These are phyloP conservation scores for Opisthograptis luteolata DNA, from an alignment of 2,888 invertebrate species.

Conservation along the genomic window DNA sequence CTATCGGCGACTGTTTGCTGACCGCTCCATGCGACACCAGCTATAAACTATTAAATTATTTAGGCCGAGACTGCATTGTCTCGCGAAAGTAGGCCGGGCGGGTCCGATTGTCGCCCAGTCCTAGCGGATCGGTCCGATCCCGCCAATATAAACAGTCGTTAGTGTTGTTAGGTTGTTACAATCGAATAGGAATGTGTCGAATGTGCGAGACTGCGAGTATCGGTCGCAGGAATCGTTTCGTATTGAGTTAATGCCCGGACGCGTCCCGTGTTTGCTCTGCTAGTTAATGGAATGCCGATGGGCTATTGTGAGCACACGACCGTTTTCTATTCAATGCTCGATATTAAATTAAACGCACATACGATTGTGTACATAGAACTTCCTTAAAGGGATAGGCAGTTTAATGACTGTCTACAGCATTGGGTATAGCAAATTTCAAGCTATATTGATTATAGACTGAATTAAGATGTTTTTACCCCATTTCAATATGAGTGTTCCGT, in stretches of 20 bases:
- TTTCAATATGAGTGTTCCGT: not conserved
- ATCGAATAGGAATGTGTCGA: conserved; percentile 62
- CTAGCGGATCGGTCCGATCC: conserved; percentile 43
- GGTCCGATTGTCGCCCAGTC: conserved; percentile 45
- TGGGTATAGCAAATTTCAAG: not conserved
- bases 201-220: conserved; percentile 58
- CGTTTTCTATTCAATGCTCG: conserved; percentile 72
- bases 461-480: not conserved
- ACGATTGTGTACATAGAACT: conserved; percentile 50
- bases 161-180: conserved; percentile 70
- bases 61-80: conserved; percentile 77
- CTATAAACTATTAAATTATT: conserved; percentile 80
- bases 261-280: conserved; percentile 74
- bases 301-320: conserved; percentile 70
- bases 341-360: conserved; percentile 68
- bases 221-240: conserved; percentile 68
- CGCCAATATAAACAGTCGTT: conserved; percentile 77
- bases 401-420: conserved; percentile 8
- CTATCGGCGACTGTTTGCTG: conserved; percentile 58
- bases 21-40: conserved; percentile 60
- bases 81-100: conserved; percentile 67
- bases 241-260: conserved; percentile 71
- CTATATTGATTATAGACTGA: not conserved
- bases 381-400: conserved; percentile 47
- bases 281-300: conserved; percentile 81